phyloP scores from a whole-genome alignment of 2,113 vertebrate species.

The Boulengeromyrus knoepffleri region DNA sequence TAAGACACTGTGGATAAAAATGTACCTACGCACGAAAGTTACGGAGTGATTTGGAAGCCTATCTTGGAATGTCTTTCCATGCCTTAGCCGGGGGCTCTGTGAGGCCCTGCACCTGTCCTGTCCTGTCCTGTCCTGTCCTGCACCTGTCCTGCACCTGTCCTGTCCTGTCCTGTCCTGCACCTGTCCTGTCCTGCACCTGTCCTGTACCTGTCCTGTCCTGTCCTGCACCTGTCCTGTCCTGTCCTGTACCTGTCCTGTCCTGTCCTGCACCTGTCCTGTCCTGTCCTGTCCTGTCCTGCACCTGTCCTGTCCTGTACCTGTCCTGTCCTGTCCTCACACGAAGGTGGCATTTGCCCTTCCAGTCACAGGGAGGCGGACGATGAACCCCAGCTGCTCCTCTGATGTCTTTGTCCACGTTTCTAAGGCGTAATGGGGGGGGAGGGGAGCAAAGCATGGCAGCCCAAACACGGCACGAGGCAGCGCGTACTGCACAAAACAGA shows the following conservation, averaged over 20 bases:
- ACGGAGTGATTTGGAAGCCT: not conserved
- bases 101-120: not conserved
- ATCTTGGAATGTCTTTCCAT: not conserved
- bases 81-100: not conserved
- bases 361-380: not conserved
- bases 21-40: not conserved
- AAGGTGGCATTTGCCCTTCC: not conserved
- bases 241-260: too few species aligned
- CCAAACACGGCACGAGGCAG: not conserved
- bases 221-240: not conserved
- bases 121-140: not conserved
- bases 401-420: not conserved
- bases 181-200: too few species aligned
- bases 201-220: too few species aligned
- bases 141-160: not conserved
- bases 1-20: not conserved
- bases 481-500: not conserved
- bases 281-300: not conserved
- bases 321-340: not conserved
- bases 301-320: not conserved
- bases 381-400: not conserved
- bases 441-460: not conserved
- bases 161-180: not conserved
- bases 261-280: too few species aligned
- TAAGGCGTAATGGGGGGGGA: not conserved